Evolutionary conservation across 2,113 vertebrate species (phyloP).

Genomic region (Bostrychus sinensis): DNA sequence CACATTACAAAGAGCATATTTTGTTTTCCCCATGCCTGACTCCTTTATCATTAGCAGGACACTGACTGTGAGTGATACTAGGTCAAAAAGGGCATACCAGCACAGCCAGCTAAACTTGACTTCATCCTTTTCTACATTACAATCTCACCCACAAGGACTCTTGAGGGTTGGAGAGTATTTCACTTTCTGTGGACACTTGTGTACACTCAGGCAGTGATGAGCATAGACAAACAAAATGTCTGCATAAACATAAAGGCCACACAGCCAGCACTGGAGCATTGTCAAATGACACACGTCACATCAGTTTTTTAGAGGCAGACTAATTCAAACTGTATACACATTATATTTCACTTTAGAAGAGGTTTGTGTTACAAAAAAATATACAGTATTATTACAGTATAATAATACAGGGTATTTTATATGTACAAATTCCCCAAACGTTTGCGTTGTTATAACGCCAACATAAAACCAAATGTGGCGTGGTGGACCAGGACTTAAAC

Average conservation of each 20-base stretch:
- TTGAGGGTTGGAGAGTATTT: constrained; percentile 29
- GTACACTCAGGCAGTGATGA: background rate
- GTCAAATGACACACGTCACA: background rate
- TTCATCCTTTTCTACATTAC: constrained; percentile 18
- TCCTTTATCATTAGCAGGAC: too few species aligned
- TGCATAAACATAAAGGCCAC: background rate
- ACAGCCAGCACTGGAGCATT: background rate
- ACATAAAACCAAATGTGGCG: too few species aligned
- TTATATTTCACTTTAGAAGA: too few species aligned
- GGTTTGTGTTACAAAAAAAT: too few species aligned
- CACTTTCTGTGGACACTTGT: constrained; percentile 8
- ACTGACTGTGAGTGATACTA: constrained; percentile 14
- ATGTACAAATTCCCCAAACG: too few species aligned
- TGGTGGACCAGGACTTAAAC: too few species aligned
- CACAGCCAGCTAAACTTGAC: constrained; percentile 44
- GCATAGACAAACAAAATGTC: background rate
- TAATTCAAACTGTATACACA: too few species aligned
- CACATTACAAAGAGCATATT: too few species aligned
- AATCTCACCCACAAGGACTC: constrained; percentile 19
- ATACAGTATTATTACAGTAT: too few species aligned
- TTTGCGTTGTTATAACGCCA: too few species aligned
- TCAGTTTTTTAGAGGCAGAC: background rate
- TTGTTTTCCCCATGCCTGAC: too few species aligned
- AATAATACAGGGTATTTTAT: too few species aligned
- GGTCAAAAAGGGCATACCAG: constrained; percentile 50